Evolutionary conservation across 2,113 vertebrate genomes (phyloP).

Genomic region (Aphyosemion australe): DNA sequence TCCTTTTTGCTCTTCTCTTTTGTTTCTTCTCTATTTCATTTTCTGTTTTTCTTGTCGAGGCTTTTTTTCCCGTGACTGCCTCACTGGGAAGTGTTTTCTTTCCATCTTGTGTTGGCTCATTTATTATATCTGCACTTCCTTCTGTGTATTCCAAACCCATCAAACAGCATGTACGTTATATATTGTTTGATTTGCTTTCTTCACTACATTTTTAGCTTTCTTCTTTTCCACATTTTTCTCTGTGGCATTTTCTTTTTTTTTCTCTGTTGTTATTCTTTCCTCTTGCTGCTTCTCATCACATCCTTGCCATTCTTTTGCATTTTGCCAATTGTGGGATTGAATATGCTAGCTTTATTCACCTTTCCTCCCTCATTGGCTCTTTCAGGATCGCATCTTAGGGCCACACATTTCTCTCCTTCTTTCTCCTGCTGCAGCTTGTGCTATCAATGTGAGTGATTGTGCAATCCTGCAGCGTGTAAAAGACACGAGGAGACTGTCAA

Average conservation of each 20-base stretch:
- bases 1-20: constrained; percentile 30
- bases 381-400: constrained; percentile 7
- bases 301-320: constrained; percentile 30
- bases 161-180: not conserved
- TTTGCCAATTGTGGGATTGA: constrained; percentile 20
- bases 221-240: not conserved
- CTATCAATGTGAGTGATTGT: constrained; percentile 73
- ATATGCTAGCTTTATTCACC: constrained; percentile 41
- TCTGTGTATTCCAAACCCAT: not conserved
- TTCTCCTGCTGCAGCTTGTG: constrained; percentile 25
- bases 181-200: constrained; percentile 26
- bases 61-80: not conserved
- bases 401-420: constrained; percentile 10
- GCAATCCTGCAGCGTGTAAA: constrained; percentile 64
- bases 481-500: constrained; percentile 75
- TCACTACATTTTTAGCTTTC: constrained; percentile 6
- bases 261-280: not conserved
- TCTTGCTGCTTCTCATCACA: constrained; percentile 22
- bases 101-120: constrained; percentile 1
- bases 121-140: not conserved
- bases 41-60: constrained; percentile 11
- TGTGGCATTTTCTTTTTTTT: not conserved
- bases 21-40: constrained; percentile 14
- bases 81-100: constrained; percentile 28
- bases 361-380: constrained; percentile 42